Base-by-base conservation (phyloP, 2,113 vertebrate genomes). In the Salvelinus alpinus region DNA sequence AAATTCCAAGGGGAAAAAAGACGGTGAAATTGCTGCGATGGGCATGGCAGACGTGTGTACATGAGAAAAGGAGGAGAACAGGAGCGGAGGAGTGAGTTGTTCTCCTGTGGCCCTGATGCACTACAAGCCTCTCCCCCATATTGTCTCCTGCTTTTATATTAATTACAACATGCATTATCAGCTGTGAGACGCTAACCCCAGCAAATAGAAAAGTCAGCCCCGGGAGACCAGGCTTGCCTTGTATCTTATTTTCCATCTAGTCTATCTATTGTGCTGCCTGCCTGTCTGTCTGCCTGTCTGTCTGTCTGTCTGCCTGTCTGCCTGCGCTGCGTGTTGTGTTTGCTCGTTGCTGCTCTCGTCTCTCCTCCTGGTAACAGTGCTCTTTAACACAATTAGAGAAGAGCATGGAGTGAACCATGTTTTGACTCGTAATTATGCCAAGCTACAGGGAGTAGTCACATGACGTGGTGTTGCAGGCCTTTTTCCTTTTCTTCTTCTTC, bases 161-260 rank as follows among this genome's bases (percentile, higher is more conserved):
- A 99, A 99, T 98, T 98, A 98, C 96, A 96, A 95, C 95, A 95
- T 96, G 95, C 96, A 97, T 97, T 98, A 98, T 98, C 96, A 96
- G 96, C 96, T 94, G 93, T 78, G 92, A 94, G 95, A 95, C 94
- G 94, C 95, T 95, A 95, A 96, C 95, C 94, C 95, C 84, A 90
- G 96, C 95, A 96, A 96, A 97, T 95, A 96, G 96, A 96, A 95
- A 95, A 95, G 95, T 91, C 93, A 91, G 90, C 93, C 96, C 95
- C 95, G 75, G 82, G 97, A 96, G 97, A 98, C 94, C 82, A 71
- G 77, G 90, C 94, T 86, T 79, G 95, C 94, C 95, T 96, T 95
- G 94, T 96, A 94, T 97, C 95, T 95, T 94, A 94, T 88, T 96
- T 95, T 95, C 94, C 89, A 95, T 96, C 94, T 95, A 88, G 89